Base-by-base conservation (phyloP, 35 echinoderm and acorn worm species). In the Amphiura filiformis region DNA sequence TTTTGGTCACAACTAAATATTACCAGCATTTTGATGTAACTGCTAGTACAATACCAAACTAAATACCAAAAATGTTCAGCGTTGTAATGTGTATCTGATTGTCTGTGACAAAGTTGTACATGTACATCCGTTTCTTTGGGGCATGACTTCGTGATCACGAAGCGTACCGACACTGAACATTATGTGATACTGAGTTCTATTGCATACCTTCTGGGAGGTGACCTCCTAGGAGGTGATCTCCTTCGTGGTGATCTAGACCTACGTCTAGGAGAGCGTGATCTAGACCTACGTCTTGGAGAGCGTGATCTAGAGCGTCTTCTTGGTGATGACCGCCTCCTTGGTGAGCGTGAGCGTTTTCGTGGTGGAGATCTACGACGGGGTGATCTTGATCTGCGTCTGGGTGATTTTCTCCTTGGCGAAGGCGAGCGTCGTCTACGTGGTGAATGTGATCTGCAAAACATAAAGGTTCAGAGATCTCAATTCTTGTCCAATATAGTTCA, bases 331-430 rank as follows among this genome's bases (percentile, higher is more conserved):
- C 88, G 34, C 18, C 80, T 82, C 84, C 88, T 77, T 28, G 56
- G 65, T 42, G 70, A 86, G 22, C 90, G 37, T 13, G 84, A 77
- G 34, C 90, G 37, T 32, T 75, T 65, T 31, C 36, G 65, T 70
- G 87, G 57, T 5, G 32, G 52, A 26, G 90, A 86, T 35, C 90
- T 31, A 26, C 90, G 84, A 31, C 90, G 85, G 1, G 90, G 90
- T 39, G 89, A 85, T 36, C 90, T 80, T 56, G 90, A 92, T 81
- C 90, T 92, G 36, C 37, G 64, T 32, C 56, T 56, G 39, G 83
- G 83, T 61, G 81, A 81, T 56, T 61, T 80, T 3, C 80, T 40
- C 39, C 88, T 65, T 77, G 57, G 4, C 22, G 17, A 83, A n/a
- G 83, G 83, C 36, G 83, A 85, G 9, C 83, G 82, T 11, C 89